Evolutionary conservation across 2,888 invertebrate genomes (phyloP), one percentile per base, ranked within the genome.

Genomic region (Dinocampus coccinellae): DNA sequence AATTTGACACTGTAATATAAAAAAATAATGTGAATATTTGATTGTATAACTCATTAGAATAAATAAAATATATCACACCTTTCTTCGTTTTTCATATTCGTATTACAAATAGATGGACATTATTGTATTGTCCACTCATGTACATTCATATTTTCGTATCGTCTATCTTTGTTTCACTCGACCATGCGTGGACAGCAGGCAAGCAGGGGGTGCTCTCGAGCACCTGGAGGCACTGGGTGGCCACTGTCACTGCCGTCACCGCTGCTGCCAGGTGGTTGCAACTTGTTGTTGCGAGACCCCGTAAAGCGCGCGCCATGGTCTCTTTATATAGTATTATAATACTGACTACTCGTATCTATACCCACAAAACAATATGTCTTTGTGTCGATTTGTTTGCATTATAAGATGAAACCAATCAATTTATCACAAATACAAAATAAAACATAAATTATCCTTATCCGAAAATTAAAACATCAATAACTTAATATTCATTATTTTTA

Each of bases 221-320:
- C 84, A 84, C 83, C 84, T 84, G 84, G 84, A 83, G 79, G 75
- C 80, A 78, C 79, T 80, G 80, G 79, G 82, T 81, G 83, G 80
- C 79, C 76, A 77, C 77, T n/a, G n/a, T n/a, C n/a, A n/a, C n/a
- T n/a, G n/a, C n/a, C n/a, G n/a, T n/a, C n/a, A n/a, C n/a, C n/a
- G n/a, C n/a, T 76, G 76, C 76, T 79, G 81, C 83, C 84, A 84
- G 84, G 84, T 84, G 84, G 83, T 82, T 84, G 80, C 84, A 83
- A 84, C 84, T 84, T 84, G 84, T 83, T 83, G 81, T 84, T 79
- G 80, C 80, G 77, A 75, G 74, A 77, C 78, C 76, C 77, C 77
- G 74, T 77, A 69, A 69, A 65, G 70, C 75, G 69, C 70, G 76
- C 78, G 62, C 73, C 75, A 73, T 74, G 77, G 77, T 74, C 73